Conservation (phyloP, 2,113 vertebrate genomes). For the Onychostoma macrolepis region DNA sequence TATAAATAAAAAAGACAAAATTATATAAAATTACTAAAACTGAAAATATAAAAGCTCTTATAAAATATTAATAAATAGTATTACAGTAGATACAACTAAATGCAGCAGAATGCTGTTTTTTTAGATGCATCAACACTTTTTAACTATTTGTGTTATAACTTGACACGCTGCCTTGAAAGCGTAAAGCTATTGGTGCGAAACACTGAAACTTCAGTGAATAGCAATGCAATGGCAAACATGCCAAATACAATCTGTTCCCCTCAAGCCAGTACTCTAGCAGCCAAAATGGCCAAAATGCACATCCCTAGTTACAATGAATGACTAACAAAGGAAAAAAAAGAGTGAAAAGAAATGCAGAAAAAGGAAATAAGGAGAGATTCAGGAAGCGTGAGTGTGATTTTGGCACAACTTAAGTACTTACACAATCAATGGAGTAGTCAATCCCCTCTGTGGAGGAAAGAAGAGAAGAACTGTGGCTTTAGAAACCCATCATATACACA, state of each 20-base stretch:
- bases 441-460: conserved; percentile 67
- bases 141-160: too few species aligned
- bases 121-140: too few species aligned
- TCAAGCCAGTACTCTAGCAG: not conserved
- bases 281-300: not conserved
- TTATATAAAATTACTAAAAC: not conserved
- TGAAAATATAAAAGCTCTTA: too few species aligned
- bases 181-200: not conserved
- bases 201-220: conserved; percentile 5
- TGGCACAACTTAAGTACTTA: conserved; percentile 66
- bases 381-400: not conserved
- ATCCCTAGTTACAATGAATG: not conserved
- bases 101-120: too few species aligned
- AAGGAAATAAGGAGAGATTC: not conserved
- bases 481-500: not conserved
- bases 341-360: conserved; percentile 58
- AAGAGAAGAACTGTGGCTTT: conserved; percentile 10
- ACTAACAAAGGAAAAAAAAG: conserved; percentile 62
- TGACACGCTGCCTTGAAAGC: too few species aligned
- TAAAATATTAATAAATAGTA: too few species aligned
- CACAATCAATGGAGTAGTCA: conserved; percentile 71
- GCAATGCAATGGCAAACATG: conserved; percentile 45
- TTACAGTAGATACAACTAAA: too few species aligned
- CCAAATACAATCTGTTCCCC: not conserved
- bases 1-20: not conserved